Conservation (phyloP, 37 sponge, comb jelly and placozoan genomes). For the Agelas oroides region DNA sequence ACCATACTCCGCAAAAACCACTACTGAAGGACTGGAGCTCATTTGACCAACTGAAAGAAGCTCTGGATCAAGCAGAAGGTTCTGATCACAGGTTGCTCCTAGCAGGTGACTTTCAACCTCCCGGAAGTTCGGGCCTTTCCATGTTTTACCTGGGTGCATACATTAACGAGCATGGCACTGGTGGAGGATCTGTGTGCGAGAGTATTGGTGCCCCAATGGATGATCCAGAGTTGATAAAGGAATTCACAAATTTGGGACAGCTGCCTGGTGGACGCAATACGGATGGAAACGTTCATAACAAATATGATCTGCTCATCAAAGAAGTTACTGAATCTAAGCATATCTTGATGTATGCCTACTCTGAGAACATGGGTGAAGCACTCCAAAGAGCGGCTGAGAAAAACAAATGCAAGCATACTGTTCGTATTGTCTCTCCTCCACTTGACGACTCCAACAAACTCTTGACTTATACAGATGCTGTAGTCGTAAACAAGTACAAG, state of each 20-base stretch:
- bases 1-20: too few relatives aligned
- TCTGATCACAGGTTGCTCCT: conserved; percentile 1
- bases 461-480: conserved; percentile 49
- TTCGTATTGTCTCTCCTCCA: conserved; percentile 29
- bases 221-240: conserved; percentile 20
- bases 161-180: conserved; percentile 31
- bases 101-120: conserved; percentile 24
- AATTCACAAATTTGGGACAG: conserved; percentile 14
- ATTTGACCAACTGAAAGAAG: conserved; percentile 26
- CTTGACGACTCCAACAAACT: conserved; percentile 7
- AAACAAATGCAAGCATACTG: conserved; percentile 1
- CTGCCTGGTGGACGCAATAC: conserved; percentile 26
- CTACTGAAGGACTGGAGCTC: conserved; percentile 29
- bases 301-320: background rate
- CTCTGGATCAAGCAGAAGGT: conserved; percentile 19
- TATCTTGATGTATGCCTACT: conserved; percentile 36
- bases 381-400: conserved; percentile 4
- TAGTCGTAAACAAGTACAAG: conserved; percentile 34
- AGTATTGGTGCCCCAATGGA: conserved; percentile 24
- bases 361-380: conserved; percentile 34
- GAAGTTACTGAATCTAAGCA: background rate
- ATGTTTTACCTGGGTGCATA: conserved; percentile 48
- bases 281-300: conserved; percentile 17
- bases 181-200: background rate
- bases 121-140: conserved; percentile 38